Percentiles rank a stretch among this genome's conserved stretches.
phyloP scores from a whole-genome alignment of 2,888 invertebrate species.

The Clepsis dumicolana region DNA sequence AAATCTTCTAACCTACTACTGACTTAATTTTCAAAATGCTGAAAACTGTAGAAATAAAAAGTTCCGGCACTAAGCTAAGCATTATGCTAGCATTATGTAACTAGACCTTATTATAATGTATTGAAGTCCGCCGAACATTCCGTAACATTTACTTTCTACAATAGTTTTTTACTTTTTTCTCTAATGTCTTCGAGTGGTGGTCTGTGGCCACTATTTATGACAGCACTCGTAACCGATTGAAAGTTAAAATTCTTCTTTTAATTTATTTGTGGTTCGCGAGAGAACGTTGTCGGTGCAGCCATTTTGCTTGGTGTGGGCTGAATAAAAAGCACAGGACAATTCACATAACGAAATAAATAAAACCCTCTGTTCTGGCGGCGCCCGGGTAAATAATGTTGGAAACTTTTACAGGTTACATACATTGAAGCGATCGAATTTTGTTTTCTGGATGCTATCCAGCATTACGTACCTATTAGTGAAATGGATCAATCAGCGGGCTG shows the following conservation, averaged over 20 bases:
- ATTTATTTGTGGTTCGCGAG: constrained; percentile 35
- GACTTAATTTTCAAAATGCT: background rate
- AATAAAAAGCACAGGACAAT: background rate
- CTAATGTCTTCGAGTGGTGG: constrained; percentile 39
- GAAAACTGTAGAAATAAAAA: background rate
- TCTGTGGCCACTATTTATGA: constrained; percentile 36
- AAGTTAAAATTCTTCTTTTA: constrained; percentile 39
- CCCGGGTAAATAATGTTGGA: no score
- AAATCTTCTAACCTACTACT: no score
- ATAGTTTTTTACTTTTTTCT: constrained; percentile 52
- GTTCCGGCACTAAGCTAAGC: background rate
- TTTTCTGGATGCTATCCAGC: no score
- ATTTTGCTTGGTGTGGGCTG: constrained; percentile 5
- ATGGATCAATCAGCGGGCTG: no score
- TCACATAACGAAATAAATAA: background rate
- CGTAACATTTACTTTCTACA: constrained; percentile 52
- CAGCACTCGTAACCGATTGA: constrained; percentile 42
- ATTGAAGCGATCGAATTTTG: no score
- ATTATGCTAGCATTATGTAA: no score
- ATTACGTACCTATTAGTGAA: no score
- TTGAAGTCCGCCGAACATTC: constrained; percentile 31
- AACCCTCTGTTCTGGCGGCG: no score
- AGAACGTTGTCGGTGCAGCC: constrained; percentile 23
- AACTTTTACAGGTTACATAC: no score
- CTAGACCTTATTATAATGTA: constrained; percentile 14